These are phyloP conservation scores for Ericerus pela DNA, from an alignment of 1,140 invertebrate species.

Conservation along the genomic window DNA sequence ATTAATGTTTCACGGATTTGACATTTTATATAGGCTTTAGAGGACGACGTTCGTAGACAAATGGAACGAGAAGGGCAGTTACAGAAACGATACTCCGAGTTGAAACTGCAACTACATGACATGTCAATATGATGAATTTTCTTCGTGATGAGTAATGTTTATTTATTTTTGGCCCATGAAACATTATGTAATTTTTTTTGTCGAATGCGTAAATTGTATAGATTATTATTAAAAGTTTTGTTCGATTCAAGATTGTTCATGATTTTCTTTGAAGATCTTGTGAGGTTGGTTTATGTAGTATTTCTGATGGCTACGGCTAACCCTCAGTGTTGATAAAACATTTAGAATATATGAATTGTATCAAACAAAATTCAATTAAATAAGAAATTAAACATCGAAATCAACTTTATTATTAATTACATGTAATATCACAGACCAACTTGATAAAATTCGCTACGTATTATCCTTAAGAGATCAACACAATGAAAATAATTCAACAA, in stretches of 20 bases:
- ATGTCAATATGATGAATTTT: not conserved
- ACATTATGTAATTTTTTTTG: not conserved
- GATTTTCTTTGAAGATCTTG: not conserved
- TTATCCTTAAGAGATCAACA: no score
- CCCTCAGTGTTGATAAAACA: not conserved
- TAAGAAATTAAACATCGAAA: no score
- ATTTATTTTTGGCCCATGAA: no score
- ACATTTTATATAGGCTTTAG: constrained; percentile 41
- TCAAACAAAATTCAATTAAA: no score
- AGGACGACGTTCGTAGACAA: constrained; percentile 83
- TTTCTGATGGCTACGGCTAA: not conserved
- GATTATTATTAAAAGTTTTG: not conserved
- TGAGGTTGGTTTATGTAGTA: not conserved
- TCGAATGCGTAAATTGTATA: not conserved
- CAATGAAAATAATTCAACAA: no score
- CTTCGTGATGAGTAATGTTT: not conserved
- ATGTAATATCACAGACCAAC: no score
- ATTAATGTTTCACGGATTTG: constrained; percentile 3
- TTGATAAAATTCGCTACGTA: no score
- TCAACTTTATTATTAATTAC: no score
- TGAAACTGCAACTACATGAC: constrained; percentile 6
- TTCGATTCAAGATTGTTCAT: not conserved
- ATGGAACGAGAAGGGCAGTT: constrained; percentile 75
- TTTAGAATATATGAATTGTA: no score
- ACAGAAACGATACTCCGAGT: constrained; percentile 61